Base-by-base conservation (phyloP, 2,113 vertebrate genomes). In the Poecilia latipinna region DNA sequence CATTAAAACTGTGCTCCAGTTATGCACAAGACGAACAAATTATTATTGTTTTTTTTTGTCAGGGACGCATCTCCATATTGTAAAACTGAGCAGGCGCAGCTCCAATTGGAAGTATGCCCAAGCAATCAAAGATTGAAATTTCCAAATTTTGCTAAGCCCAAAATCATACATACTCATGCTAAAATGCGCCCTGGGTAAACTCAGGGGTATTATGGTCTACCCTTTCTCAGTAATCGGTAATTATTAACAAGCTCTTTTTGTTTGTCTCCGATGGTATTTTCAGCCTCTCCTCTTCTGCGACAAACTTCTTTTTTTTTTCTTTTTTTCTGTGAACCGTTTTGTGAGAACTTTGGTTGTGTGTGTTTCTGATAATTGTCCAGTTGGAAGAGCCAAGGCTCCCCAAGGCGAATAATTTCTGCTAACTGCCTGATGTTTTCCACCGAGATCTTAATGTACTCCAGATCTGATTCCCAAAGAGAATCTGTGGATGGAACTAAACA, bases 381-480 rank as follows among this genome's bases (percentile, higher is more conserved):
- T 15, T 74, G 63, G 72, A 74, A 39, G n/a, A 65, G 33, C 64
- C 51, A 24, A 5, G 37, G 32, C 32, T 65, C 12, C 63, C 64
- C 28, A 22, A 54, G 26, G 44, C 63, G 15, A 64, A 37, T 33
- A 61, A 26, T 60, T 70, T 60, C 54, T 37, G 22, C 31, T 60
- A 33, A 70, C 31, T 60, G 68, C 51, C 31, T 60, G 31, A 32
- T 70, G 32, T 70, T 51, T 73, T 65, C 61, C 44, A 65, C 44
- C 44, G 35, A 51, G n/a, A 65, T 57, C 13, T 22, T 74, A 74
- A 65, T 74, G 42, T 22, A 11, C n/a, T 35, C 31, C 62, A 65
- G 72, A 37, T 26, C 72, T 57, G 44, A 57, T 28, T 57, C 72
- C 63, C 62, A 65, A 22, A 12, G 31, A 37, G 44, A 33, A 4